Conservation (phyloP, 2,797 vertebrate genomes). For the Chelidonichthys spinosus region DNA sequence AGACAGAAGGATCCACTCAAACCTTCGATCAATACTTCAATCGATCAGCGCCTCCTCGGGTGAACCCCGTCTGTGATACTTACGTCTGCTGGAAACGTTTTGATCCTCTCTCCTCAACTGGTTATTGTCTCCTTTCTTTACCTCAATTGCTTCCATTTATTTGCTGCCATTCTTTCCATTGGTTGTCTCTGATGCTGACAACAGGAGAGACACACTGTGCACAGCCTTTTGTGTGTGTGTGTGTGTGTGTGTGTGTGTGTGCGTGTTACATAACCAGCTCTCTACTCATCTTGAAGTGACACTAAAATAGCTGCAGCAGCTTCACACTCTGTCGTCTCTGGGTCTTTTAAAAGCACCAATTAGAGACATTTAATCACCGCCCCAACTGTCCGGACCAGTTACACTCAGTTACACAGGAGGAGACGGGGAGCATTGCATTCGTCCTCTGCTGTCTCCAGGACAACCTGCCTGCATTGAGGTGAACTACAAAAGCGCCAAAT, state of each 20-base stretch:
- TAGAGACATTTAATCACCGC: constrained; percentile 71
- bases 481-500: not conserved
- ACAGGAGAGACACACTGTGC: constrained; percentile 7
- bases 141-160: not conserved
- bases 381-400: constrained; percentile 38
- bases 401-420: constrained; percentile 10
- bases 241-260: constrained; percentile 9
- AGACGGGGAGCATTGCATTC: constrained; percentile 6
- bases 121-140: not conserved
- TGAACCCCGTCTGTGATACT: constrained; percentile 31
- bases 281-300: constrained; percentile 52
- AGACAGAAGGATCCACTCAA: constrained; percentile 54
- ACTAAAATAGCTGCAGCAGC: constrained; percentile 64
- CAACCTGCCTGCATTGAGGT: not conserved
- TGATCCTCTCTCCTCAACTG: constrained; percentile 3
- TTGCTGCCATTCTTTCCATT: constrained; percentile 13
- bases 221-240: not conserved
- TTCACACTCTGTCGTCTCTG: constrained; percentile 48
- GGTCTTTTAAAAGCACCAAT: constrained; percentile 71
- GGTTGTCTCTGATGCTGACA: constrained; percentile 31
- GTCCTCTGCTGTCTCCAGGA: constrained; percentile 17
- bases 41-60: constrained; percentile 56
- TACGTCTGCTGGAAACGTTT: constrained; percentile 25
- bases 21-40: constrained; percentile 49
- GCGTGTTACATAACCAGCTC: constrained; percentile 46